Conservation (phyloP, 2,888 invertebrate genomes). For the Tetheella fluctuosa region DNA sequence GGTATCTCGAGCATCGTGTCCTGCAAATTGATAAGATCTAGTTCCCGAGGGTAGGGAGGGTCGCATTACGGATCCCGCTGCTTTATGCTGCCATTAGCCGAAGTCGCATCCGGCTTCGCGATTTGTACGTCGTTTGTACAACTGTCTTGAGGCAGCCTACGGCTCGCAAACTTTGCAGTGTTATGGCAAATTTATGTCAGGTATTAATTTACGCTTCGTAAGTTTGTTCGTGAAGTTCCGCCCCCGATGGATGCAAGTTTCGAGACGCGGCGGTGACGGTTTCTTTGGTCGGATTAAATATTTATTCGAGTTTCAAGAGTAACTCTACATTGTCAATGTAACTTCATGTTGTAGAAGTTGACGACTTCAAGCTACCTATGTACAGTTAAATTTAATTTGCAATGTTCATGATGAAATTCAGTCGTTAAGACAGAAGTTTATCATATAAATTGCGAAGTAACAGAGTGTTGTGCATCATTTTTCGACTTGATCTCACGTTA, state of each 20-base stretch:
- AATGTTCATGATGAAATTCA: not conserved
- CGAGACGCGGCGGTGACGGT: conserved; percentile 56
- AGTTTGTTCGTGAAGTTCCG: conserved; percentile 56
- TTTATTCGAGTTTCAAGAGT: conserved; percentile 65
- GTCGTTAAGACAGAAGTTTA: conserved; percentile 8
- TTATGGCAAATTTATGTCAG: conserved; percentile 84
- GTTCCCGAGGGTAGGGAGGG: conserved; percentile 48
- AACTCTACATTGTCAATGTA: conserved; percentile 37
- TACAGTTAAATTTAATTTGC: not conserved
- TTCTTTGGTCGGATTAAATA: conserved; percentile 73
- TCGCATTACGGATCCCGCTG: conserved; percentile 60
- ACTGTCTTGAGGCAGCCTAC: conserved; percentile 66
- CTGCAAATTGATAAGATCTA: conserved; percentile 55
- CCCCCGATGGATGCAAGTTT: conserved; percentile 51
- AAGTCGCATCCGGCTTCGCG: conserved; percentile 64
- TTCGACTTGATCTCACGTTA: conserved; percentile 39
- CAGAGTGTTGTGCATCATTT: not conserved
- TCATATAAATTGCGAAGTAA: not conserved
- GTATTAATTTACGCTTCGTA: conserved; percentile 79
- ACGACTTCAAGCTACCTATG: not conserved
- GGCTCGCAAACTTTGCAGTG: conserved; percentile 67
- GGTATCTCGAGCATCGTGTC: conserved; percentile 48
- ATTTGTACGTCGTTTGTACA: conserved; percentile 74
- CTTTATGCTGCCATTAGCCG: conserved; percentile 69
- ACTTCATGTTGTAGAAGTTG: conserved; percentile 10